phyloP scores from a whole-genome alignment of 2,888 invertebrate genomes.

The Crossocerus cetratus region DNA sequence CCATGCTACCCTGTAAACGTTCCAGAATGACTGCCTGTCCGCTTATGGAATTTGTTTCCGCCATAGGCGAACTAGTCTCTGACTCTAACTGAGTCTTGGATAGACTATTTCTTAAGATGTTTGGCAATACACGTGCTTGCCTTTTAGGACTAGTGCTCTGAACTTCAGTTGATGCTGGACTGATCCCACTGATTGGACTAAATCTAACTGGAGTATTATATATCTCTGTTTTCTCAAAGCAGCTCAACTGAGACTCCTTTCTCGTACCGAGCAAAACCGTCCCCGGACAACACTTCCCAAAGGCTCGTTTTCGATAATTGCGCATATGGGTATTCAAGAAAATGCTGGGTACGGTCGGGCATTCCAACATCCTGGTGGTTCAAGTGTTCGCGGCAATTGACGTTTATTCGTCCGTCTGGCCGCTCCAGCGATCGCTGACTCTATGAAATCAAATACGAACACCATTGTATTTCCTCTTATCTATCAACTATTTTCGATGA shows the following conservation, averaged over 20 bases:
- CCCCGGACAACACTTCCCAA: not conserved
- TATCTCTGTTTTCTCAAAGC: not conserved
- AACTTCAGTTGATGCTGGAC: not conserved
- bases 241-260: not conserved
- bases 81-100: constrained; percentile 2
- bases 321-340: not conserved
- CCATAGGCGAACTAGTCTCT: not conserved
- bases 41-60: not conserved
- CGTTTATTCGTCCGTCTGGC: not conserved
- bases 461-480: no score
- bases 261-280: not conserved
- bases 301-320: not conserved
- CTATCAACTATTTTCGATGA: no score
- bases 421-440: not conserved
- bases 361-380: not conserved
- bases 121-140: constrained; percentile 39
- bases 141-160: not conserved
- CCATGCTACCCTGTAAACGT: not conserved
- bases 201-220: not conserved
- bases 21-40: no score
- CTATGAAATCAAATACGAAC: constrained; percentile 8
- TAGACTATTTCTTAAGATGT: constrained; percentile 41
- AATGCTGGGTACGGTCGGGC: not conserved
- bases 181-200: no score
- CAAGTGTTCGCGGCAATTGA: not conserved